Evolutionary conservation across 2,113 vertebrate genomes (phyloP), one percentile per base, ranked within the genome.

Genomic region (Phaetusa simplex): DNA sequence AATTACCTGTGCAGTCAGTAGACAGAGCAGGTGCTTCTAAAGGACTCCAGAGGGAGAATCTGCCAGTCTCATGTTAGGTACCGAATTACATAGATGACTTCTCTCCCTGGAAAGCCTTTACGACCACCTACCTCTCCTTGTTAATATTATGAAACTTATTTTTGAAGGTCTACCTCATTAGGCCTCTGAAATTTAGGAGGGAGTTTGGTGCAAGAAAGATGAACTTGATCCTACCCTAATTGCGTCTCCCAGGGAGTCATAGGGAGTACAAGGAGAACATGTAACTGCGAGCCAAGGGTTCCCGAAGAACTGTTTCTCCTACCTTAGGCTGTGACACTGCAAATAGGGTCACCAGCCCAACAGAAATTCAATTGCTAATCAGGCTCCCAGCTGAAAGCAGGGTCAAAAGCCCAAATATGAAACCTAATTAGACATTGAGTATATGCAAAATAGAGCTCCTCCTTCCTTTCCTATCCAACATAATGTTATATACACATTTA

Each of bases 401-500:
- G 91, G 94, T 96, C 94, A 96, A 91, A 97, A 95, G 76, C 86
- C 88, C 90, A 94, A 92, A 92, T 93, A 88, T 42, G 67, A 86
- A 95, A 84, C 88, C 80, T 97, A 97, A 96, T 96, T 96, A 96
- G 72, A 74, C 61, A 67, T 67, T 67, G 61, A 89, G 6, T 56
- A 23, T 92, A 89, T 95, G 94, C 77, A 95, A 93, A 97, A 69
- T n/a, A 91, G 59, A 88, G 69, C 78, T 91, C 89, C 96, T 92
- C 91, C 94, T 95, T 95, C 49, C 58, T 77, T 95, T 92, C 69
- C 32, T 38, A 32, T 74, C 65, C 79, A 55, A 66, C 71, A 30
- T 65, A 72, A 61, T 4, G 4, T 67, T 80, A 69, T 77, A 62
- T 76, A 73, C 24, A 81, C 19, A 32, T 88, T 86, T 94, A 95